phyloP scores from a whole-genome alignment of 2,113 vertebrate species.

The Eolophus roseicapilla region DNA sequence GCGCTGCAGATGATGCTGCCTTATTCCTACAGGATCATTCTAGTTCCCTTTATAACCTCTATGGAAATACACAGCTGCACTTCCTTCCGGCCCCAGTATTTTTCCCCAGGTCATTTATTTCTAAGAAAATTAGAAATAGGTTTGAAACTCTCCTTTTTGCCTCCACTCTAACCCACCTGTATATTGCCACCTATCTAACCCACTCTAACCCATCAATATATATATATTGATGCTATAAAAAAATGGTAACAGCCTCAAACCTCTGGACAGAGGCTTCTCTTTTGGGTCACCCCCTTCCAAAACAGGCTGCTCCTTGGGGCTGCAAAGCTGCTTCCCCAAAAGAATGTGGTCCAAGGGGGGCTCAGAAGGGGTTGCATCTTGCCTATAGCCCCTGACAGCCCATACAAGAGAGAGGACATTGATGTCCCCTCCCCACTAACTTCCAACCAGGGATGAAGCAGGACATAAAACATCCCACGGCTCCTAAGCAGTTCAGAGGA shows the following conservation, averaged over 20 bases:
- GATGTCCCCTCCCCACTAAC: not conserved
- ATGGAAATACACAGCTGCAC: not conserved
- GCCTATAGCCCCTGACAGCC: not conserved
- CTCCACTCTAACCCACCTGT: not conserved
- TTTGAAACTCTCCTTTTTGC: not conserved
- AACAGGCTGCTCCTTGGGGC: not conserved
- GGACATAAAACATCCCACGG: not conserved
- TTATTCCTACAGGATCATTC: not conserved
- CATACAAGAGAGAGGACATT: rapidly evolving
- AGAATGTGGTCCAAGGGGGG: rapidly evolving
- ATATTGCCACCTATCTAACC: not conserved
- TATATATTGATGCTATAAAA: rapidly evolving
- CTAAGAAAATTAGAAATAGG: not conserved
- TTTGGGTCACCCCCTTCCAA: not conserved
- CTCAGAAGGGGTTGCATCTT: not conserved
- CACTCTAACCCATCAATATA: not conserved
- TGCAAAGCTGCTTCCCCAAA: not conserved
- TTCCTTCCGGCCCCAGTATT: not conserved
- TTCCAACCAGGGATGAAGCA: not conserved
- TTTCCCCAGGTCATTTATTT: not conserved
- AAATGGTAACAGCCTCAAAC: not conserved
- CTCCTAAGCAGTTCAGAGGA: not conserved
- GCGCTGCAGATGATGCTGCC: not conserved
- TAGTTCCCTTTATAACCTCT: not conserved
- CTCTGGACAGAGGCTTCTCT: not conserved